These are phyloP conservation scores for Iguana delicatissima DNA, from an alignment of 2,797 vertebrate genomes.

Conservation along the genomic window DNA sequence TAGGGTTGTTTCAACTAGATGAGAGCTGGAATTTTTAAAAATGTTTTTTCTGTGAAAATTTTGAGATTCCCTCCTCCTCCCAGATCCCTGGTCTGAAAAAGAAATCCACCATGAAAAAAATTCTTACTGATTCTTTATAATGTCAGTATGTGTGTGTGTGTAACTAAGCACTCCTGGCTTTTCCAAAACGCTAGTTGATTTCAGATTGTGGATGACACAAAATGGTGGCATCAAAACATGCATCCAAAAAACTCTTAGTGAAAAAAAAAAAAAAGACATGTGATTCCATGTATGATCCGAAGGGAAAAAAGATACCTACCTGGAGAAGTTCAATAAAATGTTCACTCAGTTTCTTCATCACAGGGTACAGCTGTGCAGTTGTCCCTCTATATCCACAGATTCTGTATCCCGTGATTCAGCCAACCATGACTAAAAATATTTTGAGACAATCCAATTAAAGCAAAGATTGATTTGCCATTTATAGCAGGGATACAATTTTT, in stretches of 20 bases:
- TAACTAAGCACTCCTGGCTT: neutral
- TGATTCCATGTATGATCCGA: neutral
- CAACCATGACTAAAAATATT: too few species aligned
- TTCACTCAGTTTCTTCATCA: too few species aligned
- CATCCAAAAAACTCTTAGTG: too few species aligned
- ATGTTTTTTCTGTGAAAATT: neutral
- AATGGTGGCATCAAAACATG: neutral
- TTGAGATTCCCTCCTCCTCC: neutral
- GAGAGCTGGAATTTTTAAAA: neutral
- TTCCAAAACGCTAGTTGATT: neutral
- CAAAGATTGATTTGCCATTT: too few species aligned
- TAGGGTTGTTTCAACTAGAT: neutral
- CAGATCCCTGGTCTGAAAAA: neutral
- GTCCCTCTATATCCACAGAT: too few species aligned
- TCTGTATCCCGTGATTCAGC: too few species aligned
- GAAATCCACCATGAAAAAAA: neutral
- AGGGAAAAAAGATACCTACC: too few species aligned
- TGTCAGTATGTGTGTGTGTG: neutral
- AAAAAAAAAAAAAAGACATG: neutral
- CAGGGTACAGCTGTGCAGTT: too few species aligned
- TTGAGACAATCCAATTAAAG: too few species aligned
- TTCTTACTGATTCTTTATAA: neutral
- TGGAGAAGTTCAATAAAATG: too few species aligned
- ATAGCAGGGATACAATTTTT: too few species aligned
- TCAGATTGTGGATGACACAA: neutral